Percentiles rank a stretch among this genome's conserved stretches.
phyloP scores from a whole-genome alignment of 2,797 vertebrate species.

The Natrix natrix region DNA sequence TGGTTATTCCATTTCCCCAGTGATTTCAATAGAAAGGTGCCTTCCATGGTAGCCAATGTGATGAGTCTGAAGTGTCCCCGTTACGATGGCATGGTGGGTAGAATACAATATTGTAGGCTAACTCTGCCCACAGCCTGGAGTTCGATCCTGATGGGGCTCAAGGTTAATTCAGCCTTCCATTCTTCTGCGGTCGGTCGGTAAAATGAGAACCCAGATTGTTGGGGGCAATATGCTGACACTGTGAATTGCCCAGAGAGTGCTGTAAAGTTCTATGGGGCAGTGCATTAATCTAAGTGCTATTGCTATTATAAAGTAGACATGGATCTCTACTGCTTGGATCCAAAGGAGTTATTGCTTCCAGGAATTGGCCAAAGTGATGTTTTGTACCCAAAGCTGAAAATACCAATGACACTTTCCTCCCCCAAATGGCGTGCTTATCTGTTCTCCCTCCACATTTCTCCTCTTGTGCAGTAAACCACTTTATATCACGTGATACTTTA shows the following conservation, averaged over 20 bases:
- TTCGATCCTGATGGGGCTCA: background rate
- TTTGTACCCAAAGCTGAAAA: background rate
- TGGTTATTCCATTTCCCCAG: background rate
- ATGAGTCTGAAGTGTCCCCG: background rate
- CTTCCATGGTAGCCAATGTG: background rate
- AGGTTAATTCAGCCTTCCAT: background rate
- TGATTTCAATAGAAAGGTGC: background rate
- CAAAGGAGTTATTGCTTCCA: background rate
- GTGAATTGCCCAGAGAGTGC: background rate
- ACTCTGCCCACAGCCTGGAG: background rate
- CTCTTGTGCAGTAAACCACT: background rate
- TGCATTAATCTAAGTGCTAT: background rate
- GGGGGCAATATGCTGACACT: background rate
- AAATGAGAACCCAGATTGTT: background rate
- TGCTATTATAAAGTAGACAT: background rate
- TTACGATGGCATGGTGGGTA: background rate
- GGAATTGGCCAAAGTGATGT: background rate
- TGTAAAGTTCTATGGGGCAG: background rate
- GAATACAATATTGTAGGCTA: background rate
- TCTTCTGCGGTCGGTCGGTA: background rate
- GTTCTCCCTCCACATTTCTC: background rate
- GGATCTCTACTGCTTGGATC: background rate
- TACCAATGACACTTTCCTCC: background rate
- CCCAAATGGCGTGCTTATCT: background rate
- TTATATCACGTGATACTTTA: background rate